Conservation (phyloP, 2,113 vertebrate species). For the Suricata suricatta region DNA sequence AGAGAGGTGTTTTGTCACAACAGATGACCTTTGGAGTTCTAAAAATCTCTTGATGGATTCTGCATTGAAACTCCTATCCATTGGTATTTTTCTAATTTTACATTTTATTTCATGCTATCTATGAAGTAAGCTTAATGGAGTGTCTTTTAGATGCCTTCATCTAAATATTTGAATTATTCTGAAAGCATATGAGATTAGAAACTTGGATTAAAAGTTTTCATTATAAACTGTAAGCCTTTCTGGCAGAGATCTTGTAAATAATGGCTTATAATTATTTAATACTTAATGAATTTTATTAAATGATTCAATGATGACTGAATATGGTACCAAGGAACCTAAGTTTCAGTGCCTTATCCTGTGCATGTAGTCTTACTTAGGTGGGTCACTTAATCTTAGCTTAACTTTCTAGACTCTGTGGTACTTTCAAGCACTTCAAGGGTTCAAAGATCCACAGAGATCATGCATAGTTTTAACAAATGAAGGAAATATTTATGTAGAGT, state of each 20-base stretch:
- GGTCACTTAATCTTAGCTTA: background rate
- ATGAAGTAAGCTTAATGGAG: background rate
- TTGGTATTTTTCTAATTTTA: background rate
- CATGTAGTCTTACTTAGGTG: background rate
- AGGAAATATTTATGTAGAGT: background rate
- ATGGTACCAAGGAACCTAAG: background rate
- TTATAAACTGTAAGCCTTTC: background rate
- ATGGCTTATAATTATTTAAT: background rate
- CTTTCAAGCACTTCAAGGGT: background rate
- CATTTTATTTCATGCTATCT: background rate
- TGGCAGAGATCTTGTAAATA: background rate
- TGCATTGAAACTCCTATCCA: background rate
- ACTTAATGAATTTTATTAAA: background rate
- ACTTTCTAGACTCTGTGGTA: background rate
- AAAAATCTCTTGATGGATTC: background rate
- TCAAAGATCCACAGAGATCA: background rate
- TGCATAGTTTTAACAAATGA: background rate
- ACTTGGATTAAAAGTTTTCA: background rate
- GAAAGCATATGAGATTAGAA: background rate
- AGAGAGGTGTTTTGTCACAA: background rate
- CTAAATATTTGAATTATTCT: background rate
- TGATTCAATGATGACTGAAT: background rate
- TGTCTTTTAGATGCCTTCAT: background rate
- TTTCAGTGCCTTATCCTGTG: background rate
- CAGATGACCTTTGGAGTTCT: background rate